Evolutionary conservation across 1,140 invertebrate species (phyloP).

Genomic region (Ceratosolen fusciceps): DNA sequence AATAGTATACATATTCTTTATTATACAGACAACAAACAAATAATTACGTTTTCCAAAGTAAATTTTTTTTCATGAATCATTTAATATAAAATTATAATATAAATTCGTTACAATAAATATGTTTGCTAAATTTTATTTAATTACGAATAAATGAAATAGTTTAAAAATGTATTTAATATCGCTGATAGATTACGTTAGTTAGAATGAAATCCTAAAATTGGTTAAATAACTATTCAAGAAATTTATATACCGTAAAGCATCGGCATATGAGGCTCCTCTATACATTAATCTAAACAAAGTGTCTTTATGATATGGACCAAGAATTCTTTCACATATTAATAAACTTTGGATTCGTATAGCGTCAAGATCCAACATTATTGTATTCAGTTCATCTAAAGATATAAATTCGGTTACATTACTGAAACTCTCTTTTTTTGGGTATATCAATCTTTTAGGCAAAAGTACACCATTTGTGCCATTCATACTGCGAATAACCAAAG

Average conservation of each 20-base stretch:
- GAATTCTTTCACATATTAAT: constrained; percentile 85
- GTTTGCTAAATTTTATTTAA: too few species aligned
- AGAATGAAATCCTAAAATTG: background rate
- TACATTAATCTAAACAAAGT: constrained; percentile 84
- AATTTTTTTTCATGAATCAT: too few species aligned
- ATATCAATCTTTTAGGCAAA: constrained; percentile 73
- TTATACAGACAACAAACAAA: too few species aligned
- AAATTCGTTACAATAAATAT: too few species aligned
- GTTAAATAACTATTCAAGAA: background rate
- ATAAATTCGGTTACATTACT: constrained; percentile 80
- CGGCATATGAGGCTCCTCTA: constrained; percentile 88
- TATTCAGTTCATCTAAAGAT: constrained; percentile 79
- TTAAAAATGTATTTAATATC: background rate
- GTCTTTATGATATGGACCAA: constrained; percentile 87
- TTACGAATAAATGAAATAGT: too few species aligned
- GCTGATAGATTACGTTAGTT: background rate
- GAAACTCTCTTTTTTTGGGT: constrained; percentile 76
- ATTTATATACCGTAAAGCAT: constrained; percentile 75
- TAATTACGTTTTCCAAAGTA: too few species aligned
- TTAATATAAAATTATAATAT: too few species aligned
- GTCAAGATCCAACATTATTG: constrained; percentile 82
- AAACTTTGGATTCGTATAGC: constrained; percentile 86
- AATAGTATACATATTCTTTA: too few species aligned
- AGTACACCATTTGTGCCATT: constrained; percentile 59
- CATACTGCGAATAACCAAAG: constrained; percentile 73